Evolutionary conservation across 2,888 invertebrate species (phyloP).

Genomic region (Eremobia ochroleuca): DNA sequence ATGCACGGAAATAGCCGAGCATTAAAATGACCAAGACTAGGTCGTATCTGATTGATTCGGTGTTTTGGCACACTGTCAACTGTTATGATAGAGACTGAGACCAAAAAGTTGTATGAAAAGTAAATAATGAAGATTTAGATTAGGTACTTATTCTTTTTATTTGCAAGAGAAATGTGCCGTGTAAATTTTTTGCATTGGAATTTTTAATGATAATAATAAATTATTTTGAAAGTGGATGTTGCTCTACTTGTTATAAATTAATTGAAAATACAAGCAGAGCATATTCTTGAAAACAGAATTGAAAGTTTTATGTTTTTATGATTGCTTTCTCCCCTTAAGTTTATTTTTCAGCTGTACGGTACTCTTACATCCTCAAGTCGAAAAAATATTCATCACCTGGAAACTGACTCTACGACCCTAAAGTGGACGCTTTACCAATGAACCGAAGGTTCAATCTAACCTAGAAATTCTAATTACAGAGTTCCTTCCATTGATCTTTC

Average conservation of each 20-base stretch:
- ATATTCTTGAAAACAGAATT: not conserved
- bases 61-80: conserved; percentile 60
- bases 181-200: not conserved
- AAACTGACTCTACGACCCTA: not conserved
- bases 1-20: conserved; percentile 53
- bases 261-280: no score
- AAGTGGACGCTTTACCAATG: not conserved
- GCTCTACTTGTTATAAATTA: not conserved
- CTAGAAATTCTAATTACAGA: not conserved
- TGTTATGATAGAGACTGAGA: conserved; percentile 36
- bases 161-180: conserved; percentile 7
- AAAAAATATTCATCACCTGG: not conserved
- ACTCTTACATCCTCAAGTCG: not conserved
- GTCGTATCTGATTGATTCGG: conserved; percentile 36
- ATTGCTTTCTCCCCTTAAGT: not conserved
- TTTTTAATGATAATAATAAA: not conserved
- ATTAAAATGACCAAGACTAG: conserved; percentile 48
- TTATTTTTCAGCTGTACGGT: not conserved
- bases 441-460: not conserved
- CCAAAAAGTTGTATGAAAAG: conserved; percentile 28
- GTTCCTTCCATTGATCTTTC: not conserved
- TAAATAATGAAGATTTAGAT: conserved; percentile 31
- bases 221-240: not conserved
- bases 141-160: not conserved
- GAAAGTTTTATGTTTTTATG: not conserved